Evolutionary conservation across 2,888 invertebrate species (phyloP), one percentile per base, ranked within the genome.

Genomic region (Ophion obscuratus): DNA sequence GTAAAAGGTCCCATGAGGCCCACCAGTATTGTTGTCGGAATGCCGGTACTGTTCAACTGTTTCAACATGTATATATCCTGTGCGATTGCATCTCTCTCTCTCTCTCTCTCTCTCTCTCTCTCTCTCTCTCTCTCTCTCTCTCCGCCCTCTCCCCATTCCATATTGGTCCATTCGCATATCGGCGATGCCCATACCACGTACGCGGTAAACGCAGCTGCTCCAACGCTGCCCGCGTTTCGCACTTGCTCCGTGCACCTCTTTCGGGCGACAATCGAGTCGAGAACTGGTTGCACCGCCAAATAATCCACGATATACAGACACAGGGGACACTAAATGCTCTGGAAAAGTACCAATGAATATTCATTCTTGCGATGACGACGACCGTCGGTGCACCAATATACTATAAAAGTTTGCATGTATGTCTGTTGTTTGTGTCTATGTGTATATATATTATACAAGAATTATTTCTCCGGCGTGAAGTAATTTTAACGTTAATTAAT

Each of bases 401-500:
- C 24, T 80, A 57, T 47, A 40, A 44, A 57, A 24, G 5, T 31
- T n/a, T 83, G 27, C 47, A 75, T 70, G 62, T 44, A 57, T 62
- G 14, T 61, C 40, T 36, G 44, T 66, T 4, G 4, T 36, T 36
- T 36, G 31, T 77, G 64, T 66, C 68, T 75, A 61, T 73, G 57
- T 70, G 62, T 24, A 24, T 24, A 24, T 84, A 79, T 82, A 80
- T 70, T 85, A 88, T 88, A 83, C 82, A 86, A 86, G 81, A 85
- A 87, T 86, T 88, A 87, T 87, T 86, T 81, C 84, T 74, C 75
- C 61, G 47, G 78, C 79, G 80, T 82, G 73, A 87, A 88, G 86
- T 87, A 85, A 86, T 87, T 86, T 84, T 68, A 85, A 79, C 86
- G 85, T 88, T 88, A 88, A 88, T 88, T 88, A 87, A 88, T 83